These are phyloP conservation scores for Mastigias papua DNA, from an alignment of 30 jellyfish, hydroid and myxozoan species.

Conservation along the genomic window DNA sequence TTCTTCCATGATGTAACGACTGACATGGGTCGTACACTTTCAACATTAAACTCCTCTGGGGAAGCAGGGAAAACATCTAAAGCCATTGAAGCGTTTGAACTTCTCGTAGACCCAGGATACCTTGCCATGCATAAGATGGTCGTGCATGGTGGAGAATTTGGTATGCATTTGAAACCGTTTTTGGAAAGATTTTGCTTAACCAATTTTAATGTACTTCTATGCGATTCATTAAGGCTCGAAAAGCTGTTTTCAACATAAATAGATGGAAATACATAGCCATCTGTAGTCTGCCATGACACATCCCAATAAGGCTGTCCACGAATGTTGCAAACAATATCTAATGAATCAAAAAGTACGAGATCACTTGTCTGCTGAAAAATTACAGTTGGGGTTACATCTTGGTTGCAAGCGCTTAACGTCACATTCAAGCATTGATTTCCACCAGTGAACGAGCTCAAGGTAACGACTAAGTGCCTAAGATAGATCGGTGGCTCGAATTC, in stretches of 20 bases:
- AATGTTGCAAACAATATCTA: slow-evolving; percentile 20
- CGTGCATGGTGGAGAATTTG: slow-evolving; percentile 21
- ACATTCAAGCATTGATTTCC: slow-evolving; percentile 10
- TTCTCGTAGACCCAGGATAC: slow-evolving; percentile 56
- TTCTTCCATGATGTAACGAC: slow-evolving; percentile 38
- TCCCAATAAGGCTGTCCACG: slow-evolving; percentile 50
- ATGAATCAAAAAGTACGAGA: background rate
- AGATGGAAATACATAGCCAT: slow-evolving; percentile 19
- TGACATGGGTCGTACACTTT: slow-evolving; percentile 9
- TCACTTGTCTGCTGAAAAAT: background rate
- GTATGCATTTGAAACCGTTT: slow-evolving; percentile 36
- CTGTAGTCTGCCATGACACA: slow-evolving; percentile 36
- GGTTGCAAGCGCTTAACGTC: slow-evolving; percentile 26
- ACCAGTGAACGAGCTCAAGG: slow-evolving; percentile 3
- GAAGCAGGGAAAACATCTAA: slow-evolving; percentile 37
- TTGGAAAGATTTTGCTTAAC: background rate
- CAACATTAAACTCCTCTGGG: slow-evolving; percentile 6
- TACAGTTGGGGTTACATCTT: slow-evolving; percentile 47
- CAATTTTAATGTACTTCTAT: slow-evolving; percentile 29
- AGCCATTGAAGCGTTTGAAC: background rate
- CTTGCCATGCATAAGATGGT: slow-evolving; percentile 35
- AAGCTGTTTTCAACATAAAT: slow-evolving; percentile 7
- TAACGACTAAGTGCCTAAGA: slow-evolving; percentile 1
- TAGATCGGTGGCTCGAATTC: slow-evolving; percentile 34
- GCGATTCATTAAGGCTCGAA: slow-evolving; percentile 9